Evolutionary conservation across 64 coral and sea anemone species (phyloP).

Genomic region (Actinia tenebrosa): DNA sequence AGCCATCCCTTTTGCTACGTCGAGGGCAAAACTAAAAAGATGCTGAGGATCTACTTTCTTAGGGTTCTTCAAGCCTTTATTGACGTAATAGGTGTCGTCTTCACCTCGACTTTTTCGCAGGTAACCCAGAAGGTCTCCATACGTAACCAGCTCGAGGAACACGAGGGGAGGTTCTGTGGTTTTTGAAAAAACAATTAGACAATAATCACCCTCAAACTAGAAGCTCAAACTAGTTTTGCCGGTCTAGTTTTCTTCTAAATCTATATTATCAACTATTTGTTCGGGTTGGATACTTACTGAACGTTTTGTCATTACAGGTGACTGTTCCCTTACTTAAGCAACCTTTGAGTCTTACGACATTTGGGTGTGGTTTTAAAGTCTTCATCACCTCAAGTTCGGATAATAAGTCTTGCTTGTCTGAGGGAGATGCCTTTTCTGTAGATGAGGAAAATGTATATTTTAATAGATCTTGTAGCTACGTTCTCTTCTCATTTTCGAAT

Average conservation of each 20-base stretch:
- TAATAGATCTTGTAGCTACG: neutral
- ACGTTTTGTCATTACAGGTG: neutral
- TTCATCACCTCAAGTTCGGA: conserved; percentile 20
- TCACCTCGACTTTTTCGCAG: conserved; percentile 1
- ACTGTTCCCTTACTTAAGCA: neutral
- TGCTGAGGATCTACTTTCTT: neutral
- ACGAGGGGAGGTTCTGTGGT: neutral
- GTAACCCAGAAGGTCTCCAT: conserved; percentile 14
- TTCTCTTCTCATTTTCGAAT: too few relatives aligned
- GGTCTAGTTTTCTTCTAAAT: too few relatives aligned
- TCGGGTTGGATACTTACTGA: neutral
- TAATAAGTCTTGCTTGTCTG: conserved; percentile 13
- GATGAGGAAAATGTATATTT: neutral
- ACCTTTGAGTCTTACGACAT: conserved; percentile 4
- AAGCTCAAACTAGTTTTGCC: too few relatives aligned
- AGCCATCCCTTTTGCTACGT: conserved; percentile 27
- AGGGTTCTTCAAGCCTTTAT: neutral
- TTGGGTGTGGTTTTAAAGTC: neutral
- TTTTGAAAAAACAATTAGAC: neutral
- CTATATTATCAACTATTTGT: neutral
- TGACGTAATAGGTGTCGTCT: conserved; percentile 5
- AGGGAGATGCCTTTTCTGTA: neutral
- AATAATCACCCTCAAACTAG: neutral
- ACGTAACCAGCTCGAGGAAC: conserved; percentile 10
- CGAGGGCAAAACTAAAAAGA: conserved; percentile 16